Base-by-base conservation (phyloP, 2,113 vertebrate genomes). In the Oenanthe oenanthe region DNA sequence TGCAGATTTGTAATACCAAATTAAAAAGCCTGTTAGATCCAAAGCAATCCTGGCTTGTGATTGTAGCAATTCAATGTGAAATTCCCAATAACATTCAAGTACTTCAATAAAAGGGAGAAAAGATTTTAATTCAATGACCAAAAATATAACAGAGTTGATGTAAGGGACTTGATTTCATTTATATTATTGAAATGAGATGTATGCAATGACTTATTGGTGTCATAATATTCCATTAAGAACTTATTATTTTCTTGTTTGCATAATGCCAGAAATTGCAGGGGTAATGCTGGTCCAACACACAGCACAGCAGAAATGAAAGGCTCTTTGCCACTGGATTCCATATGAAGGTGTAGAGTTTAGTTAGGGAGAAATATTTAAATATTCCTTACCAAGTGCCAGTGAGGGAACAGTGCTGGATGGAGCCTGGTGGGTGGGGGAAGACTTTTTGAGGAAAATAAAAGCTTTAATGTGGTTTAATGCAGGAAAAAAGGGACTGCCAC, bases 221-320 rank as follows among this genome's bases (percentile, higher is more conserved):
- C 50, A 72, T 28, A 88, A 92, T 96, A 89, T 84, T 93, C 79
- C 76, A 93, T 93, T 95, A 95, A 85, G 65, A 86, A 63, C 57
- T 92, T 77, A 78, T 81, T 92, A 79, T 94, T 89, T 87, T 77
- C 70, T 68, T 95, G 81, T 95, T 94, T 93, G 91, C 58, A 74
- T 72, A 84, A 89, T 32, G 21, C 50, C 62, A 87, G 61, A 81
- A 96, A 92, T 95, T 94, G 92, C 9, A 72, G 53, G 38, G 68
- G 36, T 24, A 58, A 85, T 4, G 13, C 63, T 86, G 63, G 68
- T 65, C 85, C 88, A 89, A 86, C 42, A 61, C 11, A 17, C 24
- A 74, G 71, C 77, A 48, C 58, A 92, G 58, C 73, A 93, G 81
- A 89, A 93, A 53, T 7, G 8, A 72, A 88, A 79, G 67, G 31